Base-by-base conservation (phyloP, 2,888 invertebrate species). In the Sympetrum striolatum region DNA sequence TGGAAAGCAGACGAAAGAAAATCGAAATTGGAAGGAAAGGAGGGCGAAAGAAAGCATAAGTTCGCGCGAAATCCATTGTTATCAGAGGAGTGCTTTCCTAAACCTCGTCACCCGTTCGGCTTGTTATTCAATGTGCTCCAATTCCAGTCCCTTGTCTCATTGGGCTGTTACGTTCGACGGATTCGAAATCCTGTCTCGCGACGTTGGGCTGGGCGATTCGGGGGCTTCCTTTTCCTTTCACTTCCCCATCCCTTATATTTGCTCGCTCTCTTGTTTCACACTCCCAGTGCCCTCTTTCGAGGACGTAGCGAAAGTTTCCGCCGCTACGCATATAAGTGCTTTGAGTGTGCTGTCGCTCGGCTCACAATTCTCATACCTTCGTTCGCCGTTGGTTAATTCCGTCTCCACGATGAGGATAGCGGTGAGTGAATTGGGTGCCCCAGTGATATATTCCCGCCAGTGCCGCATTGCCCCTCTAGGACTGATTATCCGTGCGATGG, bases 271-370 rank as follows among this genome's bases (percentile, higher is more conserved):
- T 25, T 86, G 86, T 35, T 86, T 86, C 86, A 64, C 86, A 82
- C 82, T 82, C 82, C 18, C 82, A 60, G 86, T 60, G 86, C 86
- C 86, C 86, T 86, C 86, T 86, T 86, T 86, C 86, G 86, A 22
- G 60, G 58, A 86, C 86, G 60, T 37, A 86, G 86, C 86, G 86
- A 86, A 86, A 86, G 86, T 86, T 86, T 60, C 86, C 86, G 86
- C 58, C 60, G 58, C 37, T 60, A 86, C 86, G 86, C 86, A 86
- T 86, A 86, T 86, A 86, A 86, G 86, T 86, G 86, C 86, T 64
- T 53, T 60, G 60, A 60, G 86, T 86, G 60, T 86, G 60, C 86
- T 60, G 58, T 48, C 37, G 86, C 86, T 60, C 60, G 37, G 31
- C 86, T 60, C 86, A 86, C 35, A 86, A 31, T 60, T 60, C 86